phyloP scores from a whole-genome alignment of 1,140 invertebrate species.

The Dufourea novaeangliae region DNA sequence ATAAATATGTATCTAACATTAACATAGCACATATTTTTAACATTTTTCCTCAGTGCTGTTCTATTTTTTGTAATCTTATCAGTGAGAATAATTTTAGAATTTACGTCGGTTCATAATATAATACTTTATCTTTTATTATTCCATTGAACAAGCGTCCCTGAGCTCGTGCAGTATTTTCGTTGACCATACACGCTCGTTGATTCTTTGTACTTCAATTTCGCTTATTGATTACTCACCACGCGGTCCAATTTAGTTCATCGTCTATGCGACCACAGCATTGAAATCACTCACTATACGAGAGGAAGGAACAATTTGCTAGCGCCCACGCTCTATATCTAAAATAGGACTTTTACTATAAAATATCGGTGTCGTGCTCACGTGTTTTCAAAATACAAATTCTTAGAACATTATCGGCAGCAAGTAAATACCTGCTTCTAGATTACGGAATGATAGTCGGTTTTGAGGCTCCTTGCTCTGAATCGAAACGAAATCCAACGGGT shows the following conservation, averaged over 20 bases:
- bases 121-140: no score
- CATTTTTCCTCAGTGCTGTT: no score
- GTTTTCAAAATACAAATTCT: not conserved
- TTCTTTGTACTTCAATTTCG: constrained; percentile 4
- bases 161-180: not conserved
- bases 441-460: no score
- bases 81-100: no score
- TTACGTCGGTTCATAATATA: no score
- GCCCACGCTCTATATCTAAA: not conserved
- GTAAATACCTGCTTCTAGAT: not conserved
- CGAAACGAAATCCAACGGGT: not conserved
- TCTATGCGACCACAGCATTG: constrained; percentile 3
- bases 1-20: no score
- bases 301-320: constrained; percentile 1
- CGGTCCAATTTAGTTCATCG: constrained; percentile 6
- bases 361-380: not conserved
- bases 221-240: constrained; percentile 6
- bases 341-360: not conserved
- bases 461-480: not conserved
- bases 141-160: not conserved
- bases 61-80: no score
- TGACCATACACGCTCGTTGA: not conserved
- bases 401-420: not conserved
- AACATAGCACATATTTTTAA: no score
- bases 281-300: not conserved